Base-by-base conservation (phyloP, 1,140 invertebrate genomes). In the Antheraea pernyi region DNA sequence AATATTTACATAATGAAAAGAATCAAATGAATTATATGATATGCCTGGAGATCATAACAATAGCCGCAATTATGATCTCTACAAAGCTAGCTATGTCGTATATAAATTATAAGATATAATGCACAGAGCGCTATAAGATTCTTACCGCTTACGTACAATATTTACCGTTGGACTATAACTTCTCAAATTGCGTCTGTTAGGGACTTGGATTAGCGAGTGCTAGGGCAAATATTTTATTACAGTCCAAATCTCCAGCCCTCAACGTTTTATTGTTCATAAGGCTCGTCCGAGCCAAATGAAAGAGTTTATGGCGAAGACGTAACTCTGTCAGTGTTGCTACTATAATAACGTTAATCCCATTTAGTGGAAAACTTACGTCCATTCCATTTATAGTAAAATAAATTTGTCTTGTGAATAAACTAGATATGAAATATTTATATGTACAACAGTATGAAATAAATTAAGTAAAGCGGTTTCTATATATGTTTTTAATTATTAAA, bases 211-310 rank as follows among this genome's bases (percentile, higher is more conserved):
- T 91, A 91, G 89, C 87, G 80, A 79, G 86, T 83, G 86, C 85
- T 87, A 86, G 86, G 88, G 88, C 88, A 91, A 91, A 91, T 91
- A 90, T 91, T 91, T 91, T 91, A 91, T 91, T 90, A 91, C 88
- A 85, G 89, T 86, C 89, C 85, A 86, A 91, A 90, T 91, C 88
- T 89, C 86, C 84, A 86, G 86, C 89, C 88, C 89, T 90, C 86
- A 81, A 89, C 83, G 84, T 91, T 91, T 91, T 90, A 91, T 91
- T 91, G 89, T 91, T 91, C 89, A 91, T 91, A 91, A 91, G 89
- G 81, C 88, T 90, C 86, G 88, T 89, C 86, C 87, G 82, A 85
- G 88, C 88, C 86, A 91, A 91, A 91, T 91, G 89, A 91, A 91
- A 91, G 84, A 89, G 87, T 91, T 91, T 91, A 91, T 91, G 87